Evolutionary conservation across 2,797 vertebrate species (phyloP).

Genomic region (Premnoplex brunnescens): DNA sequence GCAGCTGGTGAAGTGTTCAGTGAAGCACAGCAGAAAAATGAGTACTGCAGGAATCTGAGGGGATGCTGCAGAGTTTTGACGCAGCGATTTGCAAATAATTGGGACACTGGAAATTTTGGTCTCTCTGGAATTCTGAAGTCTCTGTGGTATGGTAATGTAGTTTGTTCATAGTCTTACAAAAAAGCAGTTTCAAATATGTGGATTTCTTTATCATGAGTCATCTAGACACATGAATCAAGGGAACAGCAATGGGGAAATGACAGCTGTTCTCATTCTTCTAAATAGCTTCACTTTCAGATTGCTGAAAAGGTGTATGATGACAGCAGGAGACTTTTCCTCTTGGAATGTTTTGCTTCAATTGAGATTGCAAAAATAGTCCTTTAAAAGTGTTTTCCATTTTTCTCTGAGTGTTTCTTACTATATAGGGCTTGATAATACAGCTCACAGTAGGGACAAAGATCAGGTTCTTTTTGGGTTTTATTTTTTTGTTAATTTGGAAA

Average conservation of each 20-base stretch:
- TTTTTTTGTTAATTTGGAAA: not conserved
- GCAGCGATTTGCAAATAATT: constrained; percentile 45
- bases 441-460: not conserved
- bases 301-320: constrained; percentile 23
- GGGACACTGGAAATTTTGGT: not conserved
- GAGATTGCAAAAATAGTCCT: not conserved
- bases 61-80: not conserved
- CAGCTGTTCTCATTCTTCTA: constrained; percentile 26
- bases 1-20: not conserved
- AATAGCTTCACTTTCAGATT: constrained; percentile 28
- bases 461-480: not conserved
- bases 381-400: constrained; percentile 10
- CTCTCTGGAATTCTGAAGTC: not conserved
- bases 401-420: not conserved
- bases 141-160: not conserved
- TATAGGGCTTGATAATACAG: not conserved
- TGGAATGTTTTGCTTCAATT: not conserved
- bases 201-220: constrained; percentile 15
- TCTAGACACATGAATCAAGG: not conserved
- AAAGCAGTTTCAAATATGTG: not conserved
- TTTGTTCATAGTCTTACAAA: not conserved
- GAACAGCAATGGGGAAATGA: not conserved
- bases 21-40: constrained; percentile 22
- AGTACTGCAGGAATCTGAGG: not conserved
- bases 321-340: constrained; percentile 4